Evolutionary conservation across 2,113 vertebrate species (phyloP).

Genomic region (Astatotilapia flaviijosephi): DNA sequence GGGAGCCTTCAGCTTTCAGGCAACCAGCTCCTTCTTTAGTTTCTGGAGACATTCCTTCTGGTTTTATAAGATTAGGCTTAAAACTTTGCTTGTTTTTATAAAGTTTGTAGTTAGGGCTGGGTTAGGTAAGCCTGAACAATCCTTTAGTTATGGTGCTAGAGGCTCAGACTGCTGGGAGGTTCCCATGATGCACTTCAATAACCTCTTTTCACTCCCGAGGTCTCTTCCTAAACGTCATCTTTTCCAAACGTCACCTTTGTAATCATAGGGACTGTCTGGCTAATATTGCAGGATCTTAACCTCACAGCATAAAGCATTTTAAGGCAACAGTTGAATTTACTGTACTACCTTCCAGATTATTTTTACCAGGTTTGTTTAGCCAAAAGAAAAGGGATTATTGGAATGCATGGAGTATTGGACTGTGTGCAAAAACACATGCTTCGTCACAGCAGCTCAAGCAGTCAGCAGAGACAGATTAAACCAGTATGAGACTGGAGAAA

Average conservation of each 20-base stretch:
- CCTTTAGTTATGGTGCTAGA: background rate
- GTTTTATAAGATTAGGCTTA: background rate
- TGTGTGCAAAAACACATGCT: background rate
- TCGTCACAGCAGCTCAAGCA: background rate
- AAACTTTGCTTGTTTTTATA: background rate
- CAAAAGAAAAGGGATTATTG: background rate
- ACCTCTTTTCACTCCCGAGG: background rate
- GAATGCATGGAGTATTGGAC: background rate
- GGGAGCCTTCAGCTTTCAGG: background rate
- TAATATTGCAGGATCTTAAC: background rate
- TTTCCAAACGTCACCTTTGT: background rate
- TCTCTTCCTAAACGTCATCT: background rate
- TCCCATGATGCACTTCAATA: background rate
- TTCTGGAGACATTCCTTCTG: background rate
- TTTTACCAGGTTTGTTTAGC: background rate
- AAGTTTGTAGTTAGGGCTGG: background rate
- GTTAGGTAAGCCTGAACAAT: background rate
- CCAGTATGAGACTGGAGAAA: background rate
- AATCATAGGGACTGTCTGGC: background rate
- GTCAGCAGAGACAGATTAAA: background rate
- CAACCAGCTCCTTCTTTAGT: background rate
- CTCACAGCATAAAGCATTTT: background rate
- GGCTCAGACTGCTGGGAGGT: background rate
- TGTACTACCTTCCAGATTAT: background rate
- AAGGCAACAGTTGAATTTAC: background rate